phyloP scores from a whole-genome alignment of 2,113 vertebrate genomes.

The Casuarius casuarius region DNA sequence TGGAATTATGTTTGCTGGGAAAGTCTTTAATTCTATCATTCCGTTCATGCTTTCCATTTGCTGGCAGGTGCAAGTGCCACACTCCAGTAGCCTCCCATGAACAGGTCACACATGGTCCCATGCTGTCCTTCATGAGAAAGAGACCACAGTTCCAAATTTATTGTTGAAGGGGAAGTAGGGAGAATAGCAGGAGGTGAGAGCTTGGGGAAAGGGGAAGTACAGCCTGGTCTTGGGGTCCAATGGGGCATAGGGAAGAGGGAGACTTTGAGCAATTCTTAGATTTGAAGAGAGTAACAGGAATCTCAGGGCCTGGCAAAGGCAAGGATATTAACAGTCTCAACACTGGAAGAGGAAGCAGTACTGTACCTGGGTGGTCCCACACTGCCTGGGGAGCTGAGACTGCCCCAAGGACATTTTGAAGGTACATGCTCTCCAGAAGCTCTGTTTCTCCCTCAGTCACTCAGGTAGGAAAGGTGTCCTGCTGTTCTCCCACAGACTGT shows the following conservation, averaged over 20 bases:
- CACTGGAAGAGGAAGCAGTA: background rate
- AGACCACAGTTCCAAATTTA: background rate
- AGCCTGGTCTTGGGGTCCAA: background rate
- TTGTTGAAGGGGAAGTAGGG: background rate
- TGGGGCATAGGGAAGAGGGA: accelerated
- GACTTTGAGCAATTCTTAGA: background rate
- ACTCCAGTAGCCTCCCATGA: accelerated
- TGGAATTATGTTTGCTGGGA: background rate
- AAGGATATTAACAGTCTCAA: background rate
- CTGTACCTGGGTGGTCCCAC: background rate
- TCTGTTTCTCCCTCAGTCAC: background rate
- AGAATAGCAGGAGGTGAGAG: background rate
- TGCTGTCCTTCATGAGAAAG: background rate
- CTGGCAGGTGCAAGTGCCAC: background rate
- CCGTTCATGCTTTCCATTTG: background rate
- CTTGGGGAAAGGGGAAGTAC: background rate
- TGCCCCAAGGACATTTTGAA: background rate
- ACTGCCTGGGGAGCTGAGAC: background rate
- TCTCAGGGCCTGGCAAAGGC: background rate
- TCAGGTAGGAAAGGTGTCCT: background rate
- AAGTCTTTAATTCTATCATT: background rate
- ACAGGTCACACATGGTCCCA: accelerated
- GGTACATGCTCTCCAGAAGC: background rate
- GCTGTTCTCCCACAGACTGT: background rate
- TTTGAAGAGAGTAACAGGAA: background rate